Evolutionary conservation across 35 echinoderm and acorn worm species (phyloP).

Genomic region (Apostichopus californicus): DNA sequence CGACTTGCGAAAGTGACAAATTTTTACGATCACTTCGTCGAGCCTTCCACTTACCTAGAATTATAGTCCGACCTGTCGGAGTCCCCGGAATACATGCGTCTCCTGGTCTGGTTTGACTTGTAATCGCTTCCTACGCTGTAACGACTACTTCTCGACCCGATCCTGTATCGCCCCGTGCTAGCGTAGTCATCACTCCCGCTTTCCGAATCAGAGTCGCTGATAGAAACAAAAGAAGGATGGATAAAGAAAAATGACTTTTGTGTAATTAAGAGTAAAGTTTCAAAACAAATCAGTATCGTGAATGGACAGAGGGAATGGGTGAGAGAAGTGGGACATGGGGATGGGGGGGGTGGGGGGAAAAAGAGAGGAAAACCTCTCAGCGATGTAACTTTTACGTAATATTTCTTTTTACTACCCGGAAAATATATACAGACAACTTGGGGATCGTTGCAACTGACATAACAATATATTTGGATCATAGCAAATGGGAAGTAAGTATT

Average conservation of each 20-base stretch:
- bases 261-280: not conserved
- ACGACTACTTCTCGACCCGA: slow-evolving; percentile 24
- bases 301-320: not conserved
- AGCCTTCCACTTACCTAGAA: slow-evolving; percentile 31
- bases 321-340: not conserved
- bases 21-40: too few species aligned
- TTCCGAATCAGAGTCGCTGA: slow-evolving; percentile 8
- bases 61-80: slow-evolving; percentile 28
- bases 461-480: too few species aligned
- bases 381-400: too few species aligned
- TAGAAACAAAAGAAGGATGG: not conserved
- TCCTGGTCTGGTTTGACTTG: not conserved
- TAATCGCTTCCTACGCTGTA: slow-evolving; percentile 6
- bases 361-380: not conserved
- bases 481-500: too few species aligned
- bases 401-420: too few species aligned
- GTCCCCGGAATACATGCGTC: slow-evolving; percentile 27
- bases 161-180: slow-evolving; percentile 7
- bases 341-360: not conserved
- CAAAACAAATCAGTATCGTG: not conserved
- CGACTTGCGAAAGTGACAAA: too few species aligned
- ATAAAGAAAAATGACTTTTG: not conserved
- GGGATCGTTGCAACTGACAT: too few species aligned
- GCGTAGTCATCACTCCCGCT: slow-evolving; percentile 22
- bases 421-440: too few species aligned